Percentiles rank a stretch among this genome's conserved stretches.
Conservation (phyloP, 1,140 invertebrate genomes). For the Magallana ariakensis region DNA sequence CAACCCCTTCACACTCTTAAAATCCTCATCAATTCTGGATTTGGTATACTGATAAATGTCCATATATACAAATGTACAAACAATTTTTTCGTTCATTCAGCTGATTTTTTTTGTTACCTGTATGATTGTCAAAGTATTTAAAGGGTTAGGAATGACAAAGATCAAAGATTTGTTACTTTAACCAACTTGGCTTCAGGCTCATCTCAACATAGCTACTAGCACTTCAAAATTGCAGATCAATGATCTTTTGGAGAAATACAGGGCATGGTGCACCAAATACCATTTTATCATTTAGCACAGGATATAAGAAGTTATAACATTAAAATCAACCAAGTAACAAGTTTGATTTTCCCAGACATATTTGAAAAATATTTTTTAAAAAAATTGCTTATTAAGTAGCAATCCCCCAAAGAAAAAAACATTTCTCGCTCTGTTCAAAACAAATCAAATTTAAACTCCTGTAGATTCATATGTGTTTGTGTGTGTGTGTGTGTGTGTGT, state of each 20-base stretch:
- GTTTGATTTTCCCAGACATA: background rate
- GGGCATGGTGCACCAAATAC: background rate
- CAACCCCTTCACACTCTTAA: background rate
- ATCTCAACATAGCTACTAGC: background rate
- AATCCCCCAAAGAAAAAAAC: background rate
- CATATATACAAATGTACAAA: slow-evolving; percentile 5
- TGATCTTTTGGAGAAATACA: background rate
- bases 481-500: too few species aligned
- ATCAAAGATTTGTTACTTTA: background rate
- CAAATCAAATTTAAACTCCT: background rate
- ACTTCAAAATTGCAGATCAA: background rate
- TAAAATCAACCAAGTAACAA: slow-evolving; percentile 3
- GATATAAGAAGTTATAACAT: background rate
- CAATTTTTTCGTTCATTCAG: background rate
- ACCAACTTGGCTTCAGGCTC: background rate
- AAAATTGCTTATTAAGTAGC: slow-evolving; percentile 1
- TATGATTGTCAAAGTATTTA: slow-evolving; percentile 14
- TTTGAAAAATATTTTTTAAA: background rate
- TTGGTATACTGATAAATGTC: background rate
- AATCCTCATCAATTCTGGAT: background rate
- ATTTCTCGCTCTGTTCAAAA: slow-evolving; percentile 7
- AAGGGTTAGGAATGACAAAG: background rate
- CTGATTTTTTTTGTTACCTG: background rate
- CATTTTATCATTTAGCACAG: background rate
- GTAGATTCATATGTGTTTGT: background rate